Conservation (phyloP, 2,888 invertebrate genomes). For the Polydesmus complanatus region DNA sequence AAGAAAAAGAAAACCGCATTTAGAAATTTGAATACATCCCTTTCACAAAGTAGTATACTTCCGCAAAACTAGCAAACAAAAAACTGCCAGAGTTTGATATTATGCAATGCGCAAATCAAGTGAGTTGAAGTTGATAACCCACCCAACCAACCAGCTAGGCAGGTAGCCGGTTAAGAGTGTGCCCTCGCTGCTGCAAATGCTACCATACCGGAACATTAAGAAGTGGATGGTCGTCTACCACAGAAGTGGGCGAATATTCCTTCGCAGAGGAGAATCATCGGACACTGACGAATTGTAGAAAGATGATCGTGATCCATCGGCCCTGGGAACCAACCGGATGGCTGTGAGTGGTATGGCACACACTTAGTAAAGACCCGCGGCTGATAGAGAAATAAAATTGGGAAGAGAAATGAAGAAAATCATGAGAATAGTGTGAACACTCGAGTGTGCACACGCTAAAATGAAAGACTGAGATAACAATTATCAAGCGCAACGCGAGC, state of each 20-base stretch:
- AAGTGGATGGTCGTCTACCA: not conserved
- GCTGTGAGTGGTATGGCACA: not conserved
- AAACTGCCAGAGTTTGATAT: not conserved
- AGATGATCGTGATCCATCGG: no score
- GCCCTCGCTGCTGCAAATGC: not conserved
- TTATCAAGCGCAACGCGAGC: not conserved
- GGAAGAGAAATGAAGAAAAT: conserved; percentile 1
- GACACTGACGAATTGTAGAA: no score
- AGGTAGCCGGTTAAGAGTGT: not conserved
- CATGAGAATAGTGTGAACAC: not conserved
- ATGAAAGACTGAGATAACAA: not conserved
- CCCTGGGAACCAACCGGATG: no score
- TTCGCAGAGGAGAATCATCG: no score
- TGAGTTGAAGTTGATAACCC: not conserved
- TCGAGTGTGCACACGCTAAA: not conserved
- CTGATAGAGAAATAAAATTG: not conserved
- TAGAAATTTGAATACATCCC: not conserved
- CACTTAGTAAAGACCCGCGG: not conserved
- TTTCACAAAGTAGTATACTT: not conserved
- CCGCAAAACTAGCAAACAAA: not conserved
- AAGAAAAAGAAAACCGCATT: not conserved
- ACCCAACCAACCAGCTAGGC: not conserved
- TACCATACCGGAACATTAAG: not conserved
- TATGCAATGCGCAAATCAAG: no score
- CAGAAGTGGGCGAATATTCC: not conserved